Percentiles rank a stretch among this genome's conserved stretches.
These are phyloP conservation scores for Pegea sp. DNA, from an alignment of 23 tunicate species.

Conservation along the genomic window DNA sequence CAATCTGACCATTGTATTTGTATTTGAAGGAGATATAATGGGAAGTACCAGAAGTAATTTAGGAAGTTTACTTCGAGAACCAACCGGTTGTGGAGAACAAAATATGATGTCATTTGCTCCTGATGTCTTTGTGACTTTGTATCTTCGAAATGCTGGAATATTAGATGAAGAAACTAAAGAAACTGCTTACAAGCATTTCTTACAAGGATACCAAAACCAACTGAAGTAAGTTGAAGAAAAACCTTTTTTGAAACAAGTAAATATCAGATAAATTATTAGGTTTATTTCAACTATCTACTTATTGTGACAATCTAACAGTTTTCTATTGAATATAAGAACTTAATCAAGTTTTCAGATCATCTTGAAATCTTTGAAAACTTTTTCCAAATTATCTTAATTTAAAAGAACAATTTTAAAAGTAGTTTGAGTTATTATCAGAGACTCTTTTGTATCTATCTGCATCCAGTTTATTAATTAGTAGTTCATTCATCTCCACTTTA, in stretches of 20 bases:
- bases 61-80: slow-evolving; percentile 32
- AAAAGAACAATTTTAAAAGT: too few species aligned
- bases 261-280: too few species aligned
- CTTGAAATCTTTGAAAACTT: too few species aligned
- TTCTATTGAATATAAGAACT: too few species aligned
- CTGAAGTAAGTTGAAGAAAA: slow-evolving; percentile 17
- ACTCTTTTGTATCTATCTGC: too few species aligned
- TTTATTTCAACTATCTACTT: too few species aligned
- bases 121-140: slow-evolving; percentile 64
- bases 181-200: slow-evolving; percentile 37
- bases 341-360: too few species aligned
- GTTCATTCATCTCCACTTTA: not conserved
- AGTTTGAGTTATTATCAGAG: too few species aligned
- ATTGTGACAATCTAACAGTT: too few species aligned
- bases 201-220: slow-evolving; percentile 50
- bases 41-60: slow-evolving; percentile 66
- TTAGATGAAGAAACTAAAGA: slow-evolving; percentile 15
- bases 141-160: slow-evolving; percentile 24
- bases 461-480: too few species aligned
- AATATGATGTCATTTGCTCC: slow-evolving; percentile 80
- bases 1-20: not conserved
- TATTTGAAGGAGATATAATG: slow-evolving; percentile 42
- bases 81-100: slow-evolving; percentile 83
- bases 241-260: not conserved
- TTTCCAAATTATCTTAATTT: too few species aligned